Evolutionary conservation across 2,797 vertebrate species (phyloP), one percentile per base, ranked within the genome.

Genomic region (Delichon dasypus): DNA sequence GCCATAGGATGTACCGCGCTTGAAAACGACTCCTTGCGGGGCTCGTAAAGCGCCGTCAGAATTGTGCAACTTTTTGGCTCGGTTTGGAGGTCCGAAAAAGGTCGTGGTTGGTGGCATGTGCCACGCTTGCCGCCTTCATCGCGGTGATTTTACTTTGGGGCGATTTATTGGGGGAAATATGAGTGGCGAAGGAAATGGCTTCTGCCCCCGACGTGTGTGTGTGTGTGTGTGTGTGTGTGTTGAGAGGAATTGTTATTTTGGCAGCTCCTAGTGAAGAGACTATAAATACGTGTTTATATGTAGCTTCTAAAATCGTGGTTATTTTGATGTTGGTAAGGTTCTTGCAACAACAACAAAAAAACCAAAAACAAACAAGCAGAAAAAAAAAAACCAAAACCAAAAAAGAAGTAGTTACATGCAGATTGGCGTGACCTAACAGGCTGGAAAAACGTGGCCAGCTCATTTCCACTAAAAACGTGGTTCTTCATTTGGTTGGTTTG

Each of bases 241-340:
- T 40, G 29, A 60, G 61, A 45, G 64, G 60, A 42, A 57, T 91
- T 89, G 83, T 88, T 88, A 30, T 68, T 89, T 89, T 94, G 90
- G 79, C 32, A 36, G 20, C 57, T 81, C 17, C 57, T 58, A 91
- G 89, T 72, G 76, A 94, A 77, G 68, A 77, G 40, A 19, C 76
- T 75, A 27, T 91, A 91, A 89, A 88, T 92, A 50, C 0, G 0
- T 42, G 72, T 65, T 79, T 45, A 32, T 61, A 21, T 42, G 57
- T 61, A 78, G 65, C 68, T 95, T 94, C 85, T 96, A 72, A 95
- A 95, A 58, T 65, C 50, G 75, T 88, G 93, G 79, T 93, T 92
- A 60, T 92, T 89, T 92, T 83, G 92, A 95, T 91, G 85, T 88
- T 30, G 29, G 70, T 57, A 42, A 7, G n/a, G 51, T 93, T 94